Conservation (phyloP, 2,797 vertebrate species). For the Sebastes hopkinsi region DNA sequence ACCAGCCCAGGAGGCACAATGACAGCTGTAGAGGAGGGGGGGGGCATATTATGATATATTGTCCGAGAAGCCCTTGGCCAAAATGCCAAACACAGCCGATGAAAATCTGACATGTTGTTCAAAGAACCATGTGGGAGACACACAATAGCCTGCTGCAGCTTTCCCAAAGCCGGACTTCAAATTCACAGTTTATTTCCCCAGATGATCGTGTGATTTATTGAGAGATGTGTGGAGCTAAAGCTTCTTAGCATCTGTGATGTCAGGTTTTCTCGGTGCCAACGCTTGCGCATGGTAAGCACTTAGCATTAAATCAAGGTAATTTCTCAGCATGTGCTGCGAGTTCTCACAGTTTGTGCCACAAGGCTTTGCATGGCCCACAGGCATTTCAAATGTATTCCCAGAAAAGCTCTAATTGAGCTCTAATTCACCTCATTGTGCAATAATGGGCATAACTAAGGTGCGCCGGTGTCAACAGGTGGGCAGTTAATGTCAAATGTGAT, state of each 20-base stretch:
- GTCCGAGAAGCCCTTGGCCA: conserved; percentile 30
- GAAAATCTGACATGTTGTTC: conserved; percentile 54
- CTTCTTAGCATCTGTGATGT: conserved; percentile 42
- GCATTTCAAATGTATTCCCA: conserved; percentile 12
- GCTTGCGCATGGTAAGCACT: background rate
- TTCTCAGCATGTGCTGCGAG: conserved; percentile 21
- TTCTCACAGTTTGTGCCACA: conserved; percentile 5
- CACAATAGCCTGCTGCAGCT: conserved; percentile 6
- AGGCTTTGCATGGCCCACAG: conserved; percentile 5
- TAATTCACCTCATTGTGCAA: conserved; percentile 32
- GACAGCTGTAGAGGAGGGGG: conserved; percentile 45
- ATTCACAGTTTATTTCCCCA: conserved; percentile 46
- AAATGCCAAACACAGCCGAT: conserved; percentile 56
- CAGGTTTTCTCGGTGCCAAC: conserved; percentile 21
- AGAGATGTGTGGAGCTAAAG: conserved; percentile 33
- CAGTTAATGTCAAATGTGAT: conserved; percentile 54
- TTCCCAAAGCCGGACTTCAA: conserved; percentile 29
- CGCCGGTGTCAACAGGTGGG: conserved; percentile 49
- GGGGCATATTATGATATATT: conserved; percentile 37
- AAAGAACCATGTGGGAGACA: conserved; percentile 29
- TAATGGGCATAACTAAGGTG: conserved; percentile 40
- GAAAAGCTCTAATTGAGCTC: conserved; percentile 35
- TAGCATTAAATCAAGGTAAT: conserved; percentile 41
- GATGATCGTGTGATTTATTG: conserved; percentile 37
- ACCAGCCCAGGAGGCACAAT: conserved; percentile 48